Base-by-base conservation (phyloP, 2,113 vertebrate genomes). In the Gadus macrocephalus region DNA sequence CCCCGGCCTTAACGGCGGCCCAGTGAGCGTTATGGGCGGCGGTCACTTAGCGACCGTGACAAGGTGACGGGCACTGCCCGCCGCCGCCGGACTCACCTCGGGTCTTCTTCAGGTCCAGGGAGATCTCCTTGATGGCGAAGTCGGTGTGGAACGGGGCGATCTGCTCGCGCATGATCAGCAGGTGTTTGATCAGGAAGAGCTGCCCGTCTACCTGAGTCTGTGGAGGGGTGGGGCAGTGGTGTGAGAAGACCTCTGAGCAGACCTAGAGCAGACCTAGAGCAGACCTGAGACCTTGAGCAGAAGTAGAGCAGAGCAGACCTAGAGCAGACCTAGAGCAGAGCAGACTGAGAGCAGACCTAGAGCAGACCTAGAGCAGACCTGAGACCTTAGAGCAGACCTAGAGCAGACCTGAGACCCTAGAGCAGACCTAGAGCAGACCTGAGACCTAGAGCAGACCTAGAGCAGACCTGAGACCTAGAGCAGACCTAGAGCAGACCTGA, bases 71-170 rank as follows among this genome's bases (percentile, higher is more conserved):
- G 86, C 80, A 85, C 84, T 84, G 77, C 86, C 83, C 83, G 67
- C 78, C 81, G 78, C 83, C 75, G 80, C 75, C 86, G 84, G 86
- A 84, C 93, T 86, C 93, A 99, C 97, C 97, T 96, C 96, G 95
- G 78, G 96, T 99, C 93, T 94, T 98, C 94, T 96, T 98, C 91
- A 99, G 95, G 91, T 99, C 97, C 93, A 99, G 93, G 85, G 97
- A 99, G 93, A 99, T 98, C 91, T 99, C 97, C 92, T 98, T 99
- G 93, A 99, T 99, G 92, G 97, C 95, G 89, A 99, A 99, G 91
- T 99, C 97, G 66, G 97, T 93, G 89, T 99, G 97, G 92, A 99
- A 99, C 81, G 97, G 97, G 85, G 97, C 97, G 81, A 99, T 99
- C 93, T 99, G 97, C 91, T 99, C 97, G 74, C 97, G 93, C 90